Evolutionary conservation across 1,140 invertebrate genomes (phyloP).

Genomic region (Leptestheria dahalacensis): DNA sequence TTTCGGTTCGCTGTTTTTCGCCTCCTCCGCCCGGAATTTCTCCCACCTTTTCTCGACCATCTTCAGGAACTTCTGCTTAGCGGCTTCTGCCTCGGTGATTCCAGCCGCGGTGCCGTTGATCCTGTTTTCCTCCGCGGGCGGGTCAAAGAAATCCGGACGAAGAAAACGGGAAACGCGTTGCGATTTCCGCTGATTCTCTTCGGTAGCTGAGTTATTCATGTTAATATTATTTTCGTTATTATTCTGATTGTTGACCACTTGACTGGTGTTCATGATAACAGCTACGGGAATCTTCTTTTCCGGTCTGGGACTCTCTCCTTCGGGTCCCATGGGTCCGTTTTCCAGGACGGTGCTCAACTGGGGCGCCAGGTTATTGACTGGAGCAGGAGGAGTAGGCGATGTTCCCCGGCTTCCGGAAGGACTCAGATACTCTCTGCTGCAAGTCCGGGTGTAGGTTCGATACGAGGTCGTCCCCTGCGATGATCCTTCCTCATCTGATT

Average conservation of each 20-base stretch:
- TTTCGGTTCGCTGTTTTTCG: not conserved
- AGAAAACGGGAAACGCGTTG: constrained; percentile 25
- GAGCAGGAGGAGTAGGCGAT: not conserved
- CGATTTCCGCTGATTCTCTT: not conserved
- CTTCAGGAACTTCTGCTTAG: constrained; percentile 29
- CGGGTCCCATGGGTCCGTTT: not conserved
- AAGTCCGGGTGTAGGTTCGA: constrained; percentile 15
- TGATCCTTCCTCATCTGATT: constrained; percentile 1
- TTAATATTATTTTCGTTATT: not conserved
- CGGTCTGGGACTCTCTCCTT: not conserved
- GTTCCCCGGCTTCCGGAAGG: constrained; percentile 11
- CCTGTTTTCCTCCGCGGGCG: constrained; percentile 48
- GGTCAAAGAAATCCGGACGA: constrained; percentile 60
- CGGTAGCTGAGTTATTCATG: no score
- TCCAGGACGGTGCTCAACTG: constrained; percentile 9
- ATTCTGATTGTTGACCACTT: not conserved
- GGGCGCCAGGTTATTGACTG: not conserved
- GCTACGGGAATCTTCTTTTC: not conserved
- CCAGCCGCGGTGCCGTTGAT: constrained; percentile 34
- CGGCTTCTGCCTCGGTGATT: constrained; percentile 31
- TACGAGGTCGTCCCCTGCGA: constrained; percentile 12
- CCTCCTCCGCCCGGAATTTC: constrained; percentile 25
- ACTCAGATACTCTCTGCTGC: constrained; percentile 16
- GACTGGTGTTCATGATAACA: not conserved
- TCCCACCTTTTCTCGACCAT: constrained; percentile 33